Percentiles rank a stretch among this genome's conserved stretches.
phyloP scores from a whole-genome alignment of 2,113 vertebrate species.

The Leptobrachium leishanense region DNA sequence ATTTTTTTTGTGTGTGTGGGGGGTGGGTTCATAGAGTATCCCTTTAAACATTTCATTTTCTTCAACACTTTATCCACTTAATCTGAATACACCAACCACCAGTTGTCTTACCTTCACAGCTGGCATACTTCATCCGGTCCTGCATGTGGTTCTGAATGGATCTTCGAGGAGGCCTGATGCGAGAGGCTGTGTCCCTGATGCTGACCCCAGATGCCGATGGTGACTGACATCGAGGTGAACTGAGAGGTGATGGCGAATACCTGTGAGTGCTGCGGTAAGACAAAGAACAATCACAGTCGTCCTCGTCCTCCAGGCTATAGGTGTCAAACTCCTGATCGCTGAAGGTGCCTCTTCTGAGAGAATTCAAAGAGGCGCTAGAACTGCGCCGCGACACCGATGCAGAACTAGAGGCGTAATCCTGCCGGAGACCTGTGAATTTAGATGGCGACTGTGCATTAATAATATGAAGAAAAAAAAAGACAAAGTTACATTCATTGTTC shows the following conservation, averaged over 20 bases:
- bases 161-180: conserved; percentile 71
- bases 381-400: conserved; percentile 82
- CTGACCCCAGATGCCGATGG: conserved; percentile 71
- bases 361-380: conserved; percentile 84
- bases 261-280: conserved; percentile 68
- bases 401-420: conserved; percentile 86
- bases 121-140: conserved; percentile 79
- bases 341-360: conserved; percentile 82
- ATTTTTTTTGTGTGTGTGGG: too few species aligned
- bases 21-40: too few species aligned
- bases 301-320: conserved; percentile 85
- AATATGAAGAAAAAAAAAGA: not conserved
- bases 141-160: conserved; percentile 73
- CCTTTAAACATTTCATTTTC: too few species aligned
- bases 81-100: too few species aligned
- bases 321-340: conserved; percentile 89
- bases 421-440: conserved; percentile 74
- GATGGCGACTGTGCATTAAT: not conserved
- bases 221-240: conserved; percentile 83
- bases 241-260: conserved; percentile 80
- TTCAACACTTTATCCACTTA: too few species aligned
- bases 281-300: conserved; percentile 74
- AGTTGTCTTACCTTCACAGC: conserved; percentile 73
- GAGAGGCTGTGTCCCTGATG: conserved; percentile 59
- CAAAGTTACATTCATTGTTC: too few species aligned